These are phyloP conservation scores for Coracopsis vasa DNA, from an alignment of 2,113 vertebrate genomes.

Conservation along the genomic window DNA sequence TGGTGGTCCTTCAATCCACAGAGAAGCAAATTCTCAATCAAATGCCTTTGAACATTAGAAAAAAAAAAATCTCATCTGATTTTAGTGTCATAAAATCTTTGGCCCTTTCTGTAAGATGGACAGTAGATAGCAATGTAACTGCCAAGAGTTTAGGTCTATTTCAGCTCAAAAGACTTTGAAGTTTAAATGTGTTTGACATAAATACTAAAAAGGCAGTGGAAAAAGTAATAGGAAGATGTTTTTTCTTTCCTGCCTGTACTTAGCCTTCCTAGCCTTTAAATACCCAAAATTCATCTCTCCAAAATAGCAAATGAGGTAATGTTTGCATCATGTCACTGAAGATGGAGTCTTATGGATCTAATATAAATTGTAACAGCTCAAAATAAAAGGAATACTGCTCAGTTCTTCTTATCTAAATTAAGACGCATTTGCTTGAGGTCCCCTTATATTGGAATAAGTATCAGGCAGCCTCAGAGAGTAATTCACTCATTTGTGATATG, in stretches of 20 bases:
- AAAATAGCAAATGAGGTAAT: neutral
- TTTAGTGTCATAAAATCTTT: slow-evolving; percentile 3
- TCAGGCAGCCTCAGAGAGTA: neutral
- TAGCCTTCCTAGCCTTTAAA: neutral
- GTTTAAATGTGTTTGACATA: neutral
- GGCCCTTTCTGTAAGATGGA: neutral
- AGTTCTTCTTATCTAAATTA: neutral
- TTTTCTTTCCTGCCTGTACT: neutral
- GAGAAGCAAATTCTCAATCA: neutral
- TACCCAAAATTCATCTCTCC: neutral
- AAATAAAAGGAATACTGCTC: neutral
- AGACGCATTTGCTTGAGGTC: neutral
- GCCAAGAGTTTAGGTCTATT: neutral
- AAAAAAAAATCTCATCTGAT: neutral
- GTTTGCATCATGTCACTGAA: neutral
- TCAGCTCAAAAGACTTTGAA: neutral
- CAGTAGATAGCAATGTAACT: neutral
- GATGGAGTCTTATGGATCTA: neutral
- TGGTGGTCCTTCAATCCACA: neutral
- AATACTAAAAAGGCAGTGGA: neutral
- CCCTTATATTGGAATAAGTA: neutral
- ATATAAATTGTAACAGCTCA: neutral
- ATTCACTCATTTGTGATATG: neutral
- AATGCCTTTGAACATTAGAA: neutral
- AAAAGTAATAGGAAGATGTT: neutral